Percentiles rank a stretch among this genome's conserved stretches.
Conservation (phyloP, 1,140 invertebrate genomes). For the Penaeus vannamei region DNA sequence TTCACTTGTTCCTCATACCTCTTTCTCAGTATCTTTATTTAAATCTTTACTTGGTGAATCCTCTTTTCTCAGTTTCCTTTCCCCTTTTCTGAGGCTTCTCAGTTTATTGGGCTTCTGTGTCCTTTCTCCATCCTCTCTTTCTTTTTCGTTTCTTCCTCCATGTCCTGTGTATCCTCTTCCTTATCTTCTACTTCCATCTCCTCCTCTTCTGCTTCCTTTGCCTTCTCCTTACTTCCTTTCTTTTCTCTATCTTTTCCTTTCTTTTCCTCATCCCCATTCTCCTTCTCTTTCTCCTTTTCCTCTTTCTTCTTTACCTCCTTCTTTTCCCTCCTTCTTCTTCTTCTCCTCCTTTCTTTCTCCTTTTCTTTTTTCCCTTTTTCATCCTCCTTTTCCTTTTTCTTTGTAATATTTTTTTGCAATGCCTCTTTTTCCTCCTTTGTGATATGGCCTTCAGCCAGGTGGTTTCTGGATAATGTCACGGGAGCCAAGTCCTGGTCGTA, state of each 20-base stretch:
- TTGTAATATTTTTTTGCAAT: slow-evolving; percentile 24
- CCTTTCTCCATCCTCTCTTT: slow-evolving; percentile 66
- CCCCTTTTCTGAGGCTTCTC: too few relatives aligned
- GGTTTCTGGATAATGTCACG: slow-evolving; percentile 80
- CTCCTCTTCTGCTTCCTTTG: too few relatives aligned
- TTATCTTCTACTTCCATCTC: slow-evolving; percentile 59
- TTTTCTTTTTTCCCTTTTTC: slow-evolving; percentile 47
- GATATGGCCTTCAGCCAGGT: slow-evolving; percentile 73
- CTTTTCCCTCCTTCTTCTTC: slow-evolving; percentile 63
- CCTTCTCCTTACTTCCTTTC: slow-evolving; percentile 52
- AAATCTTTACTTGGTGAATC: too few relatives aligned
- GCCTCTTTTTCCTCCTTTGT: slow-evolving; percentile 66
- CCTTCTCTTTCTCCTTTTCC: slow-evolving; percentile 68
- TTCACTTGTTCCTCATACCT: slow-evolving; percentile 2
- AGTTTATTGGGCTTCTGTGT: background rate
- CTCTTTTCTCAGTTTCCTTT: background rate
- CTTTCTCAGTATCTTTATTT: slow-evolving; percentile 42
- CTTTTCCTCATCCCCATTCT: background rate
- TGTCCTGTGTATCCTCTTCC: too few relatives aligned
- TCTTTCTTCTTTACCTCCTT: slow-evolving; percentile 64
- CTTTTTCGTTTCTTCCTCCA: background rate
- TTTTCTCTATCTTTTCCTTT: slow-evolving; percentile 58
- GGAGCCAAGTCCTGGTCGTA: slow-evolving; percentile 92
- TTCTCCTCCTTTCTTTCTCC: slow-evolving; percentile 64
- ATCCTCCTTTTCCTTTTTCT: slow-evolving; percentile 11